Evolutionary conservation across 2,113 vertebrate species (phyloP).

Genomic region (Martes martes): DNA sequence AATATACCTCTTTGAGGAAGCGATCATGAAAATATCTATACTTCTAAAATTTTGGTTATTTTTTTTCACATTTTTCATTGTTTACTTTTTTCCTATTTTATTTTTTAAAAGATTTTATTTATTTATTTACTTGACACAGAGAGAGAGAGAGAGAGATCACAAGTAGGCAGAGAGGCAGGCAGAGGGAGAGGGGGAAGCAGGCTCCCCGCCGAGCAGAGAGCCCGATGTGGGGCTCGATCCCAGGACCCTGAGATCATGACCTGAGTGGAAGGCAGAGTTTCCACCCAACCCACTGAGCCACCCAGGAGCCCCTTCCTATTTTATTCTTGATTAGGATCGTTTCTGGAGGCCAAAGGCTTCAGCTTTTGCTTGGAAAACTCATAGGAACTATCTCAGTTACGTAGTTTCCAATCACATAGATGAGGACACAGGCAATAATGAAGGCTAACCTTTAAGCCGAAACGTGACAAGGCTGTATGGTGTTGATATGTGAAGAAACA

Average conservation of each 20-base stretch:
- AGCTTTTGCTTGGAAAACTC: slow-evolving; percentile 25
- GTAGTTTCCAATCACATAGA: neutral
- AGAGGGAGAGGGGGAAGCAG: no score
- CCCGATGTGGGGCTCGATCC: no score
- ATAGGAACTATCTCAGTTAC: neutral
- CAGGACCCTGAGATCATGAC: no score
- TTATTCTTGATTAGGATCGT: neutral
- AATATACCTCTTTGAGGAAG: neutral
- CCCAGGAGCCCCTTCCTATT: neutral
- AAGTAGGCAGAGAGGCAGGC: no score
- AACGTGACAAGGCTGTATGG: neutral
- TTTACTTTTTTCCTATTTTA: neutral
- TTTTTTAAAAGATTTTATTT: no score
- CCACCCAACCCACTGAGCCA: no score
- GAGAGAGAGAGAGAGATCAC: no score
- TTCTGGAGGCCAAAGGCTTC: neutral
- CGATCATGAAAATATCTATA: neutral
- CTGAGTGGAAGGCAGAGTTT: no score
- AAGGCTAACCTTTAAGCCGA: neutral
- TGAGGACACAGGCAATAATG: neutral
- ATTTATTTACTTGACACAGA: no score
- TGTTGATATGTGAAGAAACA: neutral
- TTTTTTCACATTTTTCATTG: neutral
- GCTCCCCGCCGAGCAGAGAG: no score
- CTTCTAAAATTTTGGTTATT: neutral